phyloP scores from a whole-genome alignment of 2,113 vertebrate genomes.

The Neopipo cinnamomea region DNA sequence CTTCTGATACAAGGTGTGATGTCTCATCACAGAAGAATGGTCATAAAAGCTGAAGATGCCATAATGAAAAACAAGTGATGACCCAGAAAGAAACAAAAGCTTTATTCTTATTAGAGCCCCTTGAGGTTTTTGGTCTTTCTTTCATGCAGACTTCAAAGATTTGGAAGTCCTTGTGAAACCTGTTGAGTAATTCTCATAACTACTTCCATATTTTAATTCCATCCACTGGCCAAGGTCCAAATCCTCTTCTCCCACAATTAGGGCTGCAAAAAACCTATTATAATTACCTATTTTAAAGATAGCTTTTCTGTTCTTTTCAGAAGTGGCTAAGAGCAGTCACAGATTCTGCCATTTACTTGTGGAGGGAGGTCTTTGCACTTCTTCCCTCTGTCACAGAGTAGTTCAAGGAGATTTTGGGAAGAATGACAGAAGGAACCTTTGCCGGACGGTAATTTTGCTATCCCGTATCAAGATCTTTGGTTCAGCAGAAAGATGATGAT shows the following conservation, averaged over 20 bases:
- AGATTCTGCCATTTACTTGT: not conserved
- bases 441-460: not conserved
- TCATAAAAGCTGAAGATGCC: not conserved
- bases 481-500: fast-evolving
- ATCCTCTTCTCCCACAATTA: not conserved
- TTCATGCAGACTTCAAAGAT: slow-evolving; percentile 29
- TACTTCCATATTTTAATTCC: not conserved
- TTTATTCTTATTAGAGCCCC: not conserved
- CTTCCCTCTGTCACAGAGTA: not conserved
- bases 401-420: not conserved
- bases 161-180: not conserved
- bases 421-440: not conserved
- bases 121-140: not conserved
- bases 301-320: not conserved
- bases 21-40: not conserved
- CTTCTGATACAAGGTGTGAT: not conserved
- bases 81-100: not conserved
- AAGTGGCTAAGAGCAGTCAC: not conserved
- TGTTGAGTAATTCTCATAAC: not conserved
- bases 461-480: not conserved
- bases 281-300: not conserved
- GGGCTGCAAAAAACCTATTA: not conserved
- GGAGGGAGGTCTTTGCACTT: not conserved
- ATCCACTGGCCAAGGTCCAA: not conserved
- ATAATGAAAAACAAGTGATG: not conserved